Evolutionary conservation across 1,140 invertebrate genomes (phyloP).

Genomic region (Hycleus phaleratus): DNA sequence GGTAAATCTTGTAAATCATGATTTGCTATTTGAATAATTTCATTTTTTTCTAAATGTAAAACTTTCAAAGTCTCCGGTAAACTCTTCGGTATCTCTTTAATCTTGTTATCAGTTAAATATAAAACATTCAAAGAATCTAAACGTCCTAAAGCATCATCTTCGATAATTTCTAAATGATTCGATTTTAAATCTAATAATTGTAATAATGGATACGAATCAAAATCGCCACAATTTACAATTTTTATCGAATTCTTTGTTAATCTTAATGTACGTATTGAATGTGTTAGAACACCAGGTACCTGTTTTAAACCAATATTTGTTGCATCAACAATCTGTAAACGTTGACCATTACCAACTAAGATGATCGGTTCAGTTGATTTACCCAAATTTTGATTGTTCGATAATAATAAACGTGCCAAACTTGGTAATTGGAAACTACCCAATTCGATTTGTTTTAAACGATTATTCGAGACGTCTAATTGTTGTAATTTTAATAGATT

Average conservation of each 20-base stretch:
- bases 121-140: slow-evolving; percentile 70
- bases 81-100: slow-evolving; percentile 58
- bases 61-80: slow-evolving; percentile 54
- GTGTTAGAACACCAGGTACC: slow-evolving; percentile 76
- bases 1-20: slow-evolving; percentile 62
- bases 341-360: slow-evolving; percentile 59
- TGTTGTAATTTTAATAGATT: slow-evolving; percentile 61
- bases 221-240: slow-evolving; percentile 69
- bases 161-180: slow-evolving; percentile 67
- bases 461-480: slow-evolving; percentile 73
- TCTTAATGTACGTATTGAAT: slow-evolving; percentile 71
- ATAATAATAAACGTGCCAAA: slow-evolving; percentile 66
- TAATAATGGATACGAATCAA: slow-evolving; percentile 81
- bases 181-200: slow-evolving; percentile 72
- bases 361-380: slow-evolving; percentile 51
- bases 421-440: slow-evolving; percentile 67
- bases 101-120: slow-evolving; percentile 68
- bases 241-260: slow-evolving; percentile 60
- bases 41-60: slow-evolving; percentile 55
- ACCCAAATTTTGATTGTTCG: slow-evolving; percentile 59
- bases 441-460: slow-evolving; percentile 58
- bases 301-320: slow-evolving; percentile 69
- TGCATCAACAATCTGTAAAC: slow-evolving; percentile 72
- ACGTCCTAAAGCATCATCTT: slow-evolving; percentile 79
- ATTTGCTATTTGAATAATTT: slow-evolving; percentile 52